Base-by-base conservation (phyloP, 2,888 invertebrate species). In the Baccha elongata region DNA sequence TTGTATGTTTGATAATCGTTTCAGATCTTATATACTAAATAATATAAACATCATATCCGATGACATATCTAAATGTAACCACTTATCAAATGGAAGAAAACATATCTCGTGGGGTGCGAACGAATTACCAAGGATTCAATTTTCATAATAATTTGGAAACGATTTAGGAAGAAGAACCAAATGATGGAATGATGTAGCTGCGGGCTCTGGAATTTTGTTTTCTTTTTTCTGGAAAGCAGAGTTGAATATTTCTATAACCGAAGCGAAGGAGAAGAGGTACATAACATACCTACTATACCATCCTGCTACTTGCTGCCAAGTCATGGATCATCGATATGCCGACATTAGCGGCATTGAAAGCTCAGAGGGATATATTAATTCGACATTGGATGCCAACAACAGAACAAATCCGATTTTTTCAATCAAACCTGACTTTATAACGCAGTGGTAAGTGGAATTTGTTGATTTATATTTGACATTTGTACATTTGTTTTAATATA, bases 351-450 rank as follows among this genome's bases (percentile, higher is more conserved):
- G 71, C 60, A 67, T 72, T 40, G 80, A 81, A 15, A 72, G 65
- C 55, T 80, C 68, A 79, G 85, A 85, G 21, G 86, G 86, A 74
- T 86, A 85, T 64, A 86, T 91, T 74, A 89, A 90, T 84, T 91
- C 90, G 85, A 89, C 89, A 87, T 89, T 91, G 84, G 94, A 94
- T 87, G 91, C 92, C 87, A 89, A 88, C 87, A 94, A 94, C 90
- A 92, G 93, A 86, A 92, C 94, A 73, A 94, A 95, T 74, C 94
- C 95, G 62, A 94, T 96, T 86, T 95, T 93, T 89, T 93, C 94
- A 83, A 95, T 96, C 85, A 94, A 94, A 87, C 94, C 94, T 58
- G 94, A 93, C 87, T 96, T 95, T 90, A 94, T 96, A 86, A 93
- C 94, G 75, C 94, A 95, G 91, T 96, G 96, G 96, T 95, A 89